Evolutionary conservation across 2,888 invertebrate genomes (phyloP), one percentile per base, ranked within the genome.

Genomic region (Anorthoa munda): DNA sequence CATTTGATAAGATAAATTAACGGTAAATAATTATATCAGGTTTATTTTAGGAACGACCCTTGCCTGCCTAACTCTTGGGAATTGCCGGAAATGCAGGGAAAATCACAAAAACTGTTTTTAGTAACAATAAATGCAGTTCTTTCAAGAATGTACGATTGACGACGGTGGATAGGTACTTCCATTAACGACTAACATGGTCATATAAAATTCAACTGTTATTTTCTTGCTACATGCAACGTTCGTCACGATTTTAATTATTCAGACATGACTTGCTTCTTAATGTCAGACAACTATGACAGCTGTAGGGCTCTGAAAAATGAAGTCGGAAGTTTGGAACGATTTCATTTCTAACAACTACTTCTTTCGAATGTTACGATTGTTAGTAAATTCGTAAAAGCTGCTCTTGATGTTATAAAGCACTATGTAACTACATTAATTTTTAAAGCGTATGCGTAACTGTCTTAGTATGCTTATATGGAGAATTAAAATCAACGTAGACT

Each of bases 151-250:
- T 39, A 39, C 39, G 39, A 9, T 9, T 1, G 1, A 39, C 1
- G 39, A 39, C 7, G 39, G 9, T 39, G 39, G 9, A 39, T 31
- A 26, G 26, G 4, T 31, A 39, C 69, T 75, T 45, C 15, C 26
- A n/a, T 26, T 56, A 13, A 56, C 26, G n/a, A 13, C 18, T 61
- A 18, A 17, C 12, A 39, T 26, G 11, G 26, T 61, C 67, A 78
- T 80, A 23, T 82, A 65, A 66, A 80, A 80, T 78, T 82, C 53
- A 79, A 53, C n/a, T 65, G 45, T 50, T 67, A 72, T 80, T 77
- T 53, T 66, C 67, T 51, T 70, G 53, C 26, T 50, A 61, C 72
- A 53, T 65, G 66, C 71, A 77, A 77, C 45, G 51, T 48, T 59
- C 39, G 21, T 59, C 59, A 64, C 7, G 46, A 66, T 48, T 56